Base-by-base conservation (phyloP, 2,888 invertebrate genomes). In the Andrena haemorrhoa region DNA sequence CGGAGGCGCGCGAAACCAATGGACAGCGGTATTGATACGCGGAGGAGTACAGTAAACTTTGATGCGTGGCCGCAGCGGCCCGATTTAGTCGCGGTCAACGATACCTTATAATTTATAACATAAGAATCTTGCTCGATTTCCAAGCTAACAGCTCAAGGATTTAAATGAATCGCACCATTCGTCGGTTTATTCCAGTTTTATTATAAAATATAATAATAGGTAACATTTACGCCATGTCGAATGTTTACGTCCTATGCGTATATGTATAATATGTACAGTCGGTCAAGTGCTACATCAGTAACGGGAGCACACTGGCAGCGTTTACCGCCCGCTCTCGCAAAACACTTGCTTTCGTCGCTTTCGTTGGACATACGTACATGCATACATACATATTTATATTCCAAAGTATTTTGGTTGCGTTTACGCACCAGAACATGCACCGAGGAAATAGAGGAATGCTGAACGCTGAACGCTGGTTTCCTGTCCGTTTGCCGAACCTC, bases 191-290 rank as follows among this genome's bases (percentile, higher is more conserved):
- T 75, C 53, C 73, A 68, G 53, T 91, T 91, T 91, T 91, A 91
- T 91, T 91, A 91, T 90, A 91, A 91, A 91, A 91, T 91, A 91
- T 91, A 91, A 81, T 89, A 91, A 90, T 91, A 88, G 86, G 82
- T 85, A 90, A 91, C 89, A 91, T 90, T 90, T 90, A 91, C 86
- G 83, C 80, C 83, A 84, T 81, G 79, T 86, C 80, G 85, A 87
- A 84, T 86, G 87, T 88, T 80, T 66, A 82, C 69, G 78, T 82
- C 61, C 76, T 83, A 87, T 72, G 51, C 78, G 66, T 75, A 74
- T 83, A 80, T 83, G 35, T 83, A 80, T 87, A 75, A 51, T 85
- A 87, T 88, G 78, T 86, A 86, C 87, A 86, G 56, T 79, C 41
- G 56, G 60, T 74, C 63, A 64, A 79, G 77, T 29, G 41, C 56